phyloP scores from a whole-genome alignment of 1,140 invertebrate species.

The Euglossa dilemma region DNA sequence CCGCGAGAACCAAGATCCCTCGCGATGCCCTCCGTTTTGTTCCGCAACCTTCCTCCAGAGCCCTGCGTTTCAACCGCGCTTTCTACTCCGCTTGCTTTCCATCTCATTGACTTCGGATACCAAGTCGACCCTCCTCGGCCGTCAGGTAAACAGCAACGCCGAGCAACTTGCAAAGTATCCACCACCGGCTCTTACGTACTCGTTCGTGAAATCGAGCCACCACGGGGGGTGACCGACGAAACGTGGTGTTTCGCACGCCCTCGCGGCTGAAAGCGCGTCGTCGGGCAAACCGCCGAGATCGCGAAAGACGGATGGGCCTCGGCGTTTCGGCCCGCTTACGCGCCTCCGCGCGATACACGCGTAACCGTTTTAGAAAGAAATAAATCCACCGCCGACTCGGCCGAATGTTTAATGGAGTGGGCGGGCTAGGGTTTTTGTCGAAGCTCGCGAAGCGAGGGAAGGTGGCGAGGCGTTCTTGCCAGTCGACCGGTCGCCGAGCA shows the following conservation, averaged over 20 bases:
- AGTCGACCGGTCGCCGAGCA: not conserved
- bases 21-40: not conserved
- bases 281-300: slow-evolving; percentile 4
- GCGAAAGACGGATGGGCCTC: slow-evolving; percentile 52
- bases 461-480: slow-evolving; percentile 29
- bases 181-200: slow-evolving; percentile 68
- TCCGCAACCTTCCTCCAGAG: not conserved
- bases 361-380: slow-evolving; percentile 51
- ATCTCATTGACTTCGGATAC: slow-evolving; percentile 73
- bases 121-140: slow-evolving; percentile 47
- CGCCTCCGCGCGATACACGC: slow-evolving; percentile 23
- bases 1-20: not conserved
- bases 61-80: slow-evolving; percentile 54
- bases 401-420: slow-evolving; percentile 50
- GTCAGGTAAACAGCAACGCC: slow-evolving; percentile 78
- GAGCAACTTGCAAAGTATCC: slow-evolving; percentile 78
- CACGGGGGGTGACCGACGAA: slow-evolving; percentile 1
- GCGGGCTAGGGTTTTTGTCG: slow-evolving; percentile 42
- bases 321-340: slow-evolving; percentile 56
- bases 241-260: slow-evolving; percentile 59
- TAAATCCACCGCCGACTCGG: slow-evolving; percentile 17
- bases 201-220: slow-evolving; percentile 65
- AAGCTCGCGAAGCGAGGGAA: not conserved
- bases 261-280: not conserved
- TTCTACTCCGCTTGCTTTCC: slow-evolving; percentile 76